phyloP scores from a whole-genome alignment of 2,888 invertebrate genomes.

The Noctuana brunneofusca region DNA sequence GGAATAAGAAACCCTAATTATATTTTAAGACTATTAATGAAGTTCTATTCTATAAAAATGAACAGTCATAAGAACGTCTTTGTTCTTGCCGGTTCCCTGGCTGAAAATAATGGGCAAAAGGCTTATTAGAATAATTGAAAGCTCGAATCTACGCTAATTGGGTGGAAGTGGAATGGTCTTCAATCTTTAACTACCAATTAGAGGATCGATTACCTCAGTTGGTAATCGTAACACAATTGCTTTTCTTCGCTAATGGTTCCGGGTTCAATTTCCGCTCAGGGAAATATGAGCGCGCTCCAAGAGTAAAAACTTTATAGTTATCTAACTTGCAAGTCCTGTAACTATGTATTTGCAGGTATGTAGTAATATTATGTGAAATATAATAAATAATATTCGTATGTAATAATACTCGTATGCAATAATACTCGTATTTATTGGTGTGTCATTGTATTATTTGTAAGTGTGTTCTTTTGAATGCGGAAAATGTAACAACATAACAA shows the following conservation, averaged over 20 bases:
- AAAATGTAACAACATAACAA: no score
- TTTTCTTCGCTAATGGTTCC: constrained; percentile 33
- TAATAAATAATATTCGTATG: no score
- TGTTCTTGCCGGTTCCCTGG: constrained; percentile 15
- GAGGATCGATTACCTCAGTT: constrained; percentile 26
- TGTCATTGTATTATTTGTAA: no score
- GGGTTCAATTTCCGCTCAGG: constrained; percentile 31
- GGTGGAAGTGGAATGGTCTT: constrained; percentile 26
- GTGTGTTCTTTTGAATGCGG: no score
- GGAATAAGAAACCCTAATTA: constrained; percentile 9
- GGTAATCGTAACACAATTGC: constrained; percentile 28
- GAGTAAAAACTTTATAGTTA: no score
- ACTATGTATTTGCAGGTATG: no score
- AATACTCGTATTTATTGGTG: no score
- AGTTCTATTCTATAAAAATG: constrained; percentile 10
- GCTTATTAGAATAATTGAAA: constrained; percentile 33
- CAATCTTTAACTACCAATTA: constrained; percentile 33
- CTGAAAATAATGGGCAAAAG: constrained; percentile 25
- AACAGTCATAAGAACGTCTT: constrained; percentile 12
- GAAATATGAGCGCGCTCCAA: constrained; percentile 18
- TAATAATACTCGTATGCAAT: no score
- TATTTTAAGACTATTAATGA: constrained; percentile 9
- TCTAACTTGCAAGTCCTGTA: no score
- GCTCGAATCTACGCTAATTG: constrained; percentile 32
- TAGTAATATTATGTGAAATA: no score